A percentile compares a stretch with the other conserved stretches of the same genome.
These are phyloP conservation scores for Galaxea fascicularis DNA, from an alignment of 92 coral and sea anemone species.

Conservation along the genomic window DNA sequence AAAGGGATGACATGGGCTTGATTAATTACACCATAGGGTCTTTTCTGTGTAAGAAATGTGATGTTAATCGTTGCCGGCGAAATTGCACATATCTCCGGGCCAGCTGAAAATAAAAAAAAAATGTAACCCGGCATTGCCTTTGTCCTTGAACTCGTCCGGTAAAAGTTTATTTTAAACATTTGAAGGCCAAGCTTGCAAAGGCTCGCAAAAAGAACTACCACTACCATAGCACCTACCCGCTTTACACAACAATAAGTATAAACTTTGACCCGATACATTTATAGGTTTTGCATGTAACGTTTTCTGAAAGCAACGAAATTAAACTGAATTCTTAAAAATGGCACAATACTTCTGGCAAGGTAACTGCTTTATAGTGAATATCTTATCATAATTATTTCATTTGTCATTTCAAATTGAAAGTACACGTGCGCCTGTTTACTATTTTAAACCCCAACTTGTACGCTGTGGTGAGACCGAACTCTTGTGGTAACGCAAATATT, in stretches of 20 bases:
- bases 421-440: conserved; percentile 3
- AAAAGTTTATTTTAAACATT: neutral
- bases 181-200: conserved; percentile 19
- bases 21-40: too few species aligned
- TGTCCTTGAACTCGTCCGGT: conserved; percentile 20
- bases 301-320: too few species aligned
- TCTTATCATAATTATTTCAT: conserved; percentile 15
- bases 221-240: neutral
- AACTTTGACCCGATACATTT: neutral
- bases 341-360: neutral
- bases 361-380: neutral
- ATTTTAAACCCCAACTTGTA: conserved; percentile 2
- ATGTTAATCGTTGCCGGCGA: too few species aligned
- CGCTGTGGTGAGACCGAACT: conserved; percentile 3
- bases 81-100: neutral
- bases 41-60: neutral
- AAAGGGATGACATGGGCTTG: too few species aligned
- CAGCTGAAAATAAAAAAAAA: neutral
- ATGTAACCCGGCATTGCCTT: neutral
- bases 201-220: conserved; percentile 19
- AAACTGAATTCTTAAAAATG: too few species aligned
- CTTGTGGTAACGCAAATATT: conserved; percentile 16
- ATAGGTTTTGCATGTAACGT: too few species aligned
- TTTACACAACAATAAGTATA: neutral
- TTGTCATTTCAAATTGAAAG: conserved; percentile 11